Percentiles rank a stretch among this genome's conserved stretches.
Evolutionary conservation across 2,888 invertebrate genomes (phyloP).

Genomic region (Chrysotoxum bicinctum): DNA sequence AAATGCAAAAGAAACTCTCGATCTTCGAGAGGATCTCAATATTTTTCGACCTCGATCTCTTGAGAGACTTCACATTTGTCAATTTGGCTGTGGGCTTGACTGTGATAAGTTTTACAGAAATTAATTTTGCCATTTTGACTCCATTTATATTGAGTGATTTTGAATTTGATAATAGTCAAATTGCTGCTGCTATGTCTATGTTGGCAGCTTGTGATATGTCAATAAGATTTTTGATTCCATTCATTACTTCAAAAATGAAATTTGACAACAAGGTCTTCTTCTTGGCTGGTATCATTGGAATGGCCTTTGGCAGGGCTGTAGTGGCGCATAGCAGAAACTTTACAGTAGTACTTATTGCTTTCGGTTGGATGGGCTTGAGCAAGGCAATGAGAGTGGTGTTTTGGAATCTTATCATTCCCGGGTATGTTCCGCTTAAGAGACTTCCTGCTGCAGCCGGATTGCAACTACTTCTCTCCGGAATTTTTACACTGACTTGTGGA

Average conservation of each 20-base stretch:
- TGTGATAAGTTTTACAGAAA: conserved; percentile 87
- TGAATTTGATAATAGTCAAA: conserved; percentile 83
- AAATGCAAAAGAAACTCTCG: conserved; percentile 80
- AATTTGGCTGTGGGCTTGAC: conserved; percentile 88
- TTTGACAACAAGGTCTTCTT: conserved; percentile 88
- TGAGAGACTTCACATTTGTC: conserved; percentile 87
- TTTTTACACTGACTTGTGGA: conserved; percentile 85
- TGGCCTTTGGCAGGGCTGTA: conserved; percentile 85
- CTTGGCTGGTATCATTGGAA: conserved; percentile 85
- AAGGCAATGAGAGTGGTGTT: conserved; percentile 89
- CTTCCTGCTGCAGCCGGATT: conserved; percentile 88
- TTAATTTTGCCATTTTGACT: conserved; percentile 89
- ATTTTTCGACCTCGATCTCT: conserved; percentile 88
- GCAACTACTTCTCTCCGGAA: conserved; percentile 86
- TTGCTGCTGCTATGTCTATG: conserved; percentile 87
- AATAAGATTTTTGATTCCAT: conserved; percentile 86
- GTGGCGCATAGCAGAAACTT: conserved; percentile 84
- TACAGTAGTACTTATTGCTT: conserved; percentile 83
- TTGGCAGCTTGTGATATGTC: conserved; percentile 86
- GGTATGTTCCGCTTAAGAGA: conserved; percentile 86
- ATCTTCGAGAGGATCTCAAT: conserved; percentile 84
- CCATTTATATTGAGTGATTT: conserved; percentile 88
- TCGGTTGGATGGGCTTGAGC: conserved; percentile 86
- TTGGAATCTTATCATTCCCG: conserved; percentile 88
- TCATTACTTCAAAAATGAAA: conserved; percentile 86